Percentiles rank a stretch among this genome's conserved stretches.
Conservation (phyloP, 2,888 invertebrate species). For the Eucera pruinosa region DNA sequence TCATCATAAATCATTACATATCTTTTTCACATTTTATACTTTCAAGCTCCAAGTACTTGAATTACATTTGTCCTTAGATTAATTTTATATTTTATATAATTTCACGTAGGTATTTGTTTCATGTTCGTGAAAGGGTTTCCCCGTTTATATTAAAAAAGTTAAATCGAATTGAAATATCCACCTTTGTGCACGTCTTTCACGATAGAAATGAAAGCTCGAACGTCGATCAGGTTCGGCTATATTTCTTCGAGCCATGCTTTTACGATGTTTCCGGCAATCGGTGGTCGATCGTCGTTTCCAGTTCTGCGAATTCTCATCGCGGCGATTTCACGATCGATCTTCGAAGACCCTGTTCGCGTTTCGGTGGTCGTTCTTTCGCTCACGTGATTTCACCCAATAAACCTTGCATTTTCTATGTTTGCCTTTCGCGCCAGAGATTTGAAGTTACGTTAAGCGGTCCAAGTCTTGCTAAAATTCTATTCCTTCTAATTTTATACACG, state of each 20-base stretch:
- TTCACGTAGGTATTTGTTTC: too few species aligned
- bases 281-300: slow-evolving; percentile 46
- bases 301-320: slow-evolving; percentile 42
- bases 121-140: too few species aligned
- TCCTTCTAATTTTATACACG: slow-evolving; percentile 19
- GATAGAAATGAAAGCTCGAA: not conserved
- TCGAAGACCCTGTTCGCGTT: slow-evolving; percentile 27
- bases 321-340: slow-evolving; percentile 47
- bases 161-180: too few species aligned
- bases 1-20: too few species aligned
- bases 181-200: not conserved
- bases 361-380: slow-evolving; percentile 38
- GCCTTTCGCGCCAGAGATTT: slow-evolving; percentile 39
- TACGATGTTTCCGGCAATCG: slow-evolving; percentile 20
- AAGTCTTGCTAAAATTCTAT: not conserved
- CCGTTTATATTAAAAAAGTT: too few species aligned
- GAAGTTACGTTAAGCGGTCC: slow-evolving; percentile 43
- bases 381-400: slow-evolving; percentile 64
- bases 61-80: too few species aligned
- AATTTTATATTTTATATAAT: too few species aligned
- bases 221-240: not conserved
- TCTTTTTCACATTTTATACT: too few species aligned
- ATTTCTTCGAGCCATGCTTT: not conserved
- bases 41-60: too few species aligned
- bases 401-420: slow-evolving; percentile 29